Evolutionary conservation across 2,797 vertebrate species (phyloP).

Genomic region (Periophthalmus magnuspinnatus): DNA sequence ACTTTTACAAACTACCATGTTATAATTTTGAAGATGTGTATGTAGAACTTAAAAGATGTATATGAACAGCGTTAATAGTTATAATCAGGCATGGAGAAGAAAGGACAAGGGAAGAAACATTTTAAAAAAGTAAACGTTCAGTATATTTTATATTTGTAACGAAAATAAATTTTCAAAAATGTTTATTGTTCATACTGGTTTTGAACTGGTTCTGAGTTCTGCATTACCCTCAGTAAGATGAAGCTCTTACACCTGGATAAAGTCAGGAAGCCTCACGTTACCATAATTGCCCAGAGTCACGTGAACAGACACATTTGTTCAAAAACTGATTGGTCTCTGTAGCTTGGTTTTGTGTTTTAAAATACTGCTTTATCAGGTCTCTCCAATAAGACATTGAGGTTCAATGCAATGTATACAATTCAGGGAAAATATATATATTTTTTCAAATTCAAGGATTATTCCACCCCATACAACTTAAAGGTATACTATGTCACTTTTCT

Average conservation of each 20-base stretch:
- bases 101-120: not conserved
- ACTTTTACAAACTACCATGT: constrained; percentile 4
- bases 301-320: not conserved
- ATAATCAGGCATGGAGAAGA: not conserved
- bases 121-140: not conserved
- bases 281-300: not conserved
- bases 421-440: too few relatives aligned
- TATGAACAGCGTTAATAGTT: not conserved
- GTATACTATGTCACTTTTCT: too few relatives aligned
- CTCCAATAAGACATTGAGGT: too few relatives aligned
- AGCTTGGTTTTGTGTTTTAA: not conserved
- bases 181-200: too few relatives aligned
- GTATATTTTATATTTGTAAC: too few relatives aligned
- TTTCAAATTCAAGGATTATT: too few relatives aligned
- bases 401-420: too few relatives aligned
- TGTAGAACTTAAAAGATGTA: not conserved
- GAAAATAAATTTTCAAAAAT: too few relatives aligned
- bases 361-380: not conserved
- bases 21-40: not conserved
- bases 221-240: too few relatives aligned
- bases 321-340: not conserved
- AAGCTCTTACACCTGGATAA: not conserved
- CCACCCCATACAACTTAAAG: too few relatives aligned
- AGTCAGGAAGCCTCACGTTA: not conserved
- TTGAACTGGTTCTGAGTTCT: too few relatives aligned